Percentiles rank a stretch among this genome's conserved stretches.
Evolutionary conservation across 1,140 invertebrate species (phyloP).

Genomic region (Calliphora vicina): DNA sequence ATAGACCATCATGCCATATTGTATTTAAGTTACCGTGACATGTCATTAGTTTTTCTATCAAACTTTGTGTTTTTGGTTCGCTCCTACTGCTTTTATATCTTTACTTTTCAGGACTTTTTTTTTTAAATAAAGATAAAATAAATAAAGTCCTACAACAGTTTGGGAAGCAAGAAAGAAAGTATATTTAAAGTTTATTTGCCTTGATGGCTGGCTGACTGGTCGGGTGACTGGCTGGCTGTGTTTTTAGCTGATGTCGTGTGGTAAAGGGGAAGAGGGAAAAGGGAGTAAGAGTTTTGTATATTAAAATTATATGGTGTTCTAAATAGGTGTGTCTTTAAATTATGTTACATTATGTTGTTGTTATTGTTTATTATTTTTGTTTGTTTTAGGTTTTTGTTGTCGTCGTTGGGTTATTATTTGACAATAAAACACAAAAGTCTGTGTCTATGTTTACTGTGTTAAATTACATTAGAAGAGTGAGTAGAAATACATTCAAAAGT

Average conservation of each 20-base stretch:
- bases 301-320: neutral
- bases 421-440: neutral
- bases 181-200: neutral
- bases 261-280: neutral
- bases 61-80: neutral
- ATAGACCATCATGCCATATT: conserved; percentile 7
- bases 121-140: neutral
- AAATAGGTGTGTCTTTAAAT: neutral
- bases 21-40: neutral
- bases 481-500: too few species aligned
- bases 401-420: too few species aligned
- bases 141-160: neutral
- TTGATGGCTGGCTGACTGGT: neutral
- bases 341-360: neutral
- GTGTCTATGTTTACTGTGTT: neutral
- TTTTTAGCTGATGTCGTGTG: neutral
- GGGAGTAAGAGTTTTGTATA: neutral
- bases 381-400: too few species aligned
- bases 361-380: neutral
- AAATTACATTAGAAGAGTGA: too few species aligned
- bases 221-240: neutral
- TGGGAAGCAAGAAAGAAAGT: neutral
- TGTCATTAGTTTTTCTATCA: neutral
- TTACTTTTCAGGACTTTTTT: neutral
- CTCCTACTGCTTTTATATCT: neutral